Conservation (phyloP, 2,797 vertebrate species). For the Danio choprae region DNA sequence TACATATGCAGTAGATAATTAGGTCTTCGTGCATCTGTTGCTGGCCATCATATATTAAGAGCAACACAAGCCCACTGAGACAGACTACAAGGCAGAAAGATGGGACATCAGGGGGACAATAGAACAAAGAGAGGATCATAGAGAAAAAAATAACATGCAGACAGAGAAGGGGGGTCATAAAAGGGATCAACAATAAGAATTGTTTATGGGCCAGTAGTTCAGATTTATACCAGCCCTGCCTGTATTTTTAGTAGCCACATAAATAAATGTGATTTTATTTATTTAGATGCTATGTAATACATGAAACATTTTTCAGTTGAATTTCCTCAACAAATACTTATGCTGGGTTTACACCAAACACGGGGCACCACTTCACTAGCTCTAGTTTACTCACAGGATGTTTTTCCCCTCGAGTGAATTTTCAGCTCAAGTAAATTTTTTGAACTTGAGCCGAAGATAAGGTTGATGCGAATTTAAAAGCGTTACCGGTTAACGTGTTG, state of each 20-base stretch:
- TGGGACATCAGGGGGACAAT: slow-evolving; percentile 4
- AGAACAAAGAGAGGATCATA: slow-evolving; percentile 21
- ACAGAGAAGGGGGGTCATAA: neutral
- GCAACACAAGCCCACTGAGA: slow-evolving; percentile 70
- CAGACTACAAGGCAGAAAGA: neutral
- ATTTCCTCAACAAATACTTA: too few species aligned
- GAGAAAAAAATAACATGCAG: slow-evolving; percentile 7
- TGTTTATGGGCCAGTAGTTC: neutral
- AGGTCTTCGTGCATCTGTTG: slow-evolving; percentile 75
- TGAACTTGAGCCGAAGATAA: too few species aligned
- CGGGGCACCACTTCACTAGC: too few species aligned
- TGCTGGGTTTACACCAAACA: too few species aligned
- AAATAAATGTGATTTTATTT: neutral
- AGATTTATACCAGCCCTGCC: neutral
- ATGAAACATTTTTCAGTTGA: too few species aligned
- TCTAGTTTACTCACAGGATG: too few species aligned
- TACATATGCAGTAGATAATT: slow-evolving; percentile 63
- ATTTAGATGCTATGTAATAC: neutral
- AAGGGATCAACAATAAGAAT: neutral
- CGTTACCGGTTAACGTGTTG: too few species aligned
- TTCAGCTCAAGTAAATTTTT: too few species aligned
- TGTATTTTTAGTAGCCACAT: neutral
- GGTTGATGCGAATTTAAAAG: too few species aligned
- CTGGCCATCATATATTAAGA: slow-evolving; percentile 77
- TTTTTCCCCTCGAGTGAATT: too few species aligned